Conservation (phyloP, 1,140 invertebrate species). For the Gonatopus flavifemur region DNA sequence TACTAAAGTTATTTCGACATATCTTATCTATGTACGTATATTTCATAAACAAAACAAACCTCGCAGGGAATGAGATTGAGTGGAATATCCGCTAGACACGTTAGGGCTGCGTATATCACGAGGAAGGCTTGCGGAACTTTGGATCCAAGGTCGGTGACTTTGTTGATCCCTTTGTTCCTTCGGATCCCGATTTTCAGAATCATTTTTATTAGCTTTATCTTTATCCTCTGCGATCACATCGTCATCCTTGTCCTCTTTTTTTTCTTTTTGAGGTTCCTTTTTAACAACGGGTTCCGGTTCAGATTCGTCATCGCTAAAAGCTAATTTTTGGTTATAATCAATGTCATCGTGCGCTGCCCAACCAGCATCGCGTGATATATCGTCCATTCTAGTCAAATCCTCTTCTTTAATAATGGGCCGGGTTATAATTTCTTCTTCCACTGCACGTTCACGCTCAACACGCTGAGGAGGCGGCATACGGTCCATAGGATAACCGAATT, state of each 20-base stretch:
- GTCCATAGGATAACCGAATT: slow-evolving; percentile 53
- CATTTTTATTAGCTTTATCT: slow-evolving; percentile 42
- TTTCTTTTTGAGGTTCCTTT: slow-evolving; percentile 26
- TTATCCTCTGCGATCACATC: slow-evolving; percentile 35
- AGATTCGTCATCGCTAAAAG: slow-evolving; percentile 89
- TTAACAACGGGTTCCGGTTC: slow-evolving; percentile 41
- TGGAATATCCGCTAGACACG: slow-evolving; percentile 30
- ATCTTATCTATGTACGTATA: neutral
- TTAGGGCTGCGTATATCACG: slow-evolving; percentile 49
- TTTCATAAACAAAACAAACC: slow-evolving; percentile 25
- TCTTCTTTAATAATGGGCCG: slow-evolving; percentile 90
- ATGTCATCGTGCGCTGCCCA: slow-evolving; percentile 92
- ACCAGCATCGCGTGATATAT: slow-evolving; percentile 84
- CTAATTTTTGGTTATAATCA: slow-evolving; percentile 93
- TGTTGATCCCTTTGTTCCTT: slow-evolving; percentile 36
- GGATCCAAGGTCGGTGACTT: slow-evolving; percentile 47
- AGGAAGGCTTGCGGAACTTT: slow-evolving; percentile 22
- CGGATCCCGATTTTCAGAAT: slow-evolving; percentile 32
- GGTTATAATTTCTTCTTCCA: slow-evolving; percentile 55
- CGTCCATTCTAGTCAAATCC: slow-evolving; percentile 88
- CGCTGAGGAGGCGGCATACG: slow-evolving; percentile 36
- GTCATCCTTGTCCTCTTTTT: slow-evolving; percentile 41
- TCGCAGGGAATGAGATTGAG: slow-evolving; percentile 43
- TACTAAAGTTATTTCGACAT: no score
- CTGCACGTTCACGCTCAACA: slow-evolving; percentile 42